Evolutionary conservation across 23 tunicate species (phyloP).

Genomic region (Trididemnum clinides): DNA sequence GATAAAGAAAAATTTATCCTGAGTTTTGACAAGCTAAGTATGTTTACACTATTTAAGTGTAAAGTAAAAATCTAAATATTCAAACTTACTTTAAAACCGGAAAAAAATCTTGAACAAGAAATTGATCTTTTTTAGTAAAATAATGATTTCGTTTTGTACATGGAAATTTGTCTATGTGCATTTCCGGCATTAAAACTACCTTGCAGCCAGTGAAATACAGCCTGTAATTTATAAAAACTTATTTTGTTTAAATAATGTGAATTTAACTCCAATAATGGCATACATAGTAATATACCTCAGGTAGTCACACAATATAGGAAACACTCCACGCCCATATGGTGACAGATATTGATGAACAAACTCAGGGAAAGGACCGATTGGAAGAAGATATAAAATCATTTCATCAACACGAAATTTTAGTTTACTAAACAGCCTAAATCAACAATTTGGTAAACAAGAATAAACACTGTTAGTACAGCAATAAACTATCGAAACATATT

Average conservation of each 20-base stretch:
- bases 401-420: neutral
- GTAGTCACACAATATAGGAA: slow-evolving; percentile 23
- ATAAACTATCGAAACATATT: too few species aligned
- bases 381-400: slow-evolving; percentile 56
- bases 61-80: neutral
- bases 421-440: slow-evolving; percentile 44
- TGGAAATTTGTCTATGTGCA: neutral
- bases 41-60: too few species aligned
- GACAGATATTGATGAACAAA: slow-evolving; percentile 26
- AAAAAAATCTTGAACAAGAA: slow-evolving; percentile 66
- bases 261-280: too few species aligned
- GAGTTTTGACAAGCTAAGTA: too few species aligned
- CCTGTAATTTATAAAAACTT: too few species aligned
- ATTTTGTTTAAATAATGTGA: too few species aligned
- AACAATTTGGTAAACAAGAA: too few species aligned
- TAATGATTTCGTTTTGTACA: slow-evolving; percentile 35
- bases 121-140: slow-evolving; percentile 63
- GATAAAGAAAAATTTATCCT: too few species aligned
- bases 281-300: slow-evolving; percentile 34
- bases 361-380: slow-evolving; percentile 86
- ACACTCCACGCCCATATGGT: neutral
- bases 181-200: slow-evolving; percentile 41
- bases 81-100: slow-evolving; percentile 59
- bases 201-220: slow-evolving; percentile 60
- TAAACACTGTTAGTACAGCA: too few species aligned